Base-by-base conservation (phyloP, 1,140 invertebrate genomes). In the Magallana ariakensis region DNA sequence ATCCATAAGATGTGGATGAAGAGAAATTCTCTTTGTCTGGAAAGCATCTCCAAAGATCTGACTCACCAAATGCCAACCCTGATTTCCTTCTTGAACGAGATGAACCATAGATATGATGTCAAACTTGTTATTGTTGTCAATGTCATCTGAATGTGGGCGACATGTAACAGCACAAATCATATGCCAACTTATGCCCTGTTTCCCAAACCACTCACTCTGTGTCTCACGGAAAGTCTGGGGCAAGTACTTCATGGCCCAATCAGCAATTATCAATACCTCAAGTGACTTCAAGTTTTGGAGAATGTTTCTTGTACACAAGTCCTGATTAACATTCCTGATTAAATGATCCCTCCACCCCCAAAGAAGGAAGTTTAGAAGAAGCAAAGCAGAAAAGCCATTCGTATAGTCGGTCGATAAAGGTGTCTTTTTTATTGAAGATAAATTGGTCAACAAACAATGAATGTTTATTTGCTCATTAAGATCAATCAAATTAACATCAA, bases 201-300 rank as follows among this genome's bases (percentile, higher is more conserved):
- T 58, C 22, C 83, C 83, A 85, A 85, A 85, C 26, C 26, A 85
- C 26, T 85, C 83, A 26, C 13, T 66, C 60, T 62, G 58, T 70
- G 26, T 85, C 33, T 85, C 83, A 46, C 83, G 33, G 19, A 53
- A 85, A 15, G 26, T 85, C 16, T 85, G 83, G 66, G 60, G 57
- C 33, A 85, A 16, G 60, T 66, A 85, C 54, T 85, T 85, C 83
- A 85, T 85, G 33, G 33, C 83, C 83, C 83, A 85, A 53, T 85
- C 83, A 3, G 53, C 26, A 54, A 85, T 62, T 7, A 85, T 33
- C n/a, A 85, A 16, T 6, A 54, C 62, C 22, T 85, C 22, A 66
- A 53, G 26, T 13, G 11, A 33, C 54, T 62, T 66, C 60, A 85
- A 9, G 22, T n/a, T 54, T 46, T 62, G 10, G 10, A 85, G 16